These are phyloP conservation scores for Rhodeus uyekii DNA, from an alignment of 2,797 vertebrate genomes.

Conservation along the genomic window DNA sequence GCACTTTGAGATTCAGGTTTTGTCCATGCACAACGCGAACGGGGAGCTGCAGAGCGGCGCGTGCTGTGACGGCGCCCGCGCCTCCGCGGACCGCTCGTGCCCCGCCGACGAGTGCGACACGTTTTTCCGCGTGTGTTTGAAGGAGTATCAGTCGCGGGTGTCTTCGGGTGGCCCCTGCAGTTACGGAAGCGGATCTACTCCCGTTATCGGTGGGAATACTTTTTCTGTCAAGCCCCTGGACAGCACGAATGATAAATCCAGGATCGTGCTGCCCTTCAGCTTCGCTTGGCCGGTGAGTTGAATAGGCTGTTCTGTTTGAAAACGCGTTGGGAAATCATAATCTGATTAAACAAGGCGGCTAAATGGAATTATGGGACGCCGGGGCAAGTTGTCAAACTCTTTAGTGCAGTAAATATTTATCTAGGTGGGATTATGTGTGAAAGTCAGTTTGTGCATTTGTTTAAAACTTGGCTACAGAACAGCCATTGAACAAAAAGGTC, in stretches of 20 bases:
- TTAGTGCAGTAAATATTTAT: not conserved
- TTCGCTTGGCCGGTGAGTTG: slow-evolving; percentile 95
- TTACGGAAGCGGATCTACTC: slow-evolving; percentile 87
- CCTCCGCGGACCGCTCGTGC: slow-evolving; percentile 77
- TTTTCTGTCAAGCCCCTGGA: slow-evolving; percentile 77
- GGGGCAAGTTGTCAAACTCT: not conserved
- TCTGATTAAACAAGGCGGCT: not conserved
- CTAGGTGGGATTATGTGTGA: not conserved
- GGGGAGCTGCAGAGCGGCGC: slow-evolving; percentile 86
- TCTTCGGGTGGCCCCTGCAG: slow-evolving; percentile 87
- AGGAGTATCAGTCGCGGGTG: slow-evolving; percentile 92
- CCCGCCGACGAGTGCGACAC: slow-evolving; percentile 85
- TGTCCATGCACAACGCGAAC: slow-evolving; percentile 87
- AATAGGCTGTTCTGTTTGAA: not conserved
- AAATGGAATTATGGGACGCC: not conserved
- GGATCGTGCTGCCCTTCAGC: slow-evolving; percentile 88
- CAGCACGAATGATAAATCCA: slow-evolving; percentile 74
- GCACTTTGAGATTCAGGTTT: slow-evolving; percentile 88
- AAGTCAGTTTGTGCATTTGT: not conserved
- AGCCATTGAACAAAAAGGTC: not conserved
- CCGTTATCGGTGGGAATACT: slow-evolving; percentile 88
- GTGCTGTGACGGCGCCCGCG: slow-evolving; percentile 84
- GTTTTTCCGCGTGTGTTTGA: slow-evolving; percentile 90
- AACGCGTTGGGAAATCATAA: not conserved
- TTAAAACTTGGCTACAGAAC: not conserved